Evolutionary conservation across 2,888 invertebrate species (phyloP), one percentile per base, ranked within the genome.

Genomic region (Phrixothrix hirtus): DNA sequence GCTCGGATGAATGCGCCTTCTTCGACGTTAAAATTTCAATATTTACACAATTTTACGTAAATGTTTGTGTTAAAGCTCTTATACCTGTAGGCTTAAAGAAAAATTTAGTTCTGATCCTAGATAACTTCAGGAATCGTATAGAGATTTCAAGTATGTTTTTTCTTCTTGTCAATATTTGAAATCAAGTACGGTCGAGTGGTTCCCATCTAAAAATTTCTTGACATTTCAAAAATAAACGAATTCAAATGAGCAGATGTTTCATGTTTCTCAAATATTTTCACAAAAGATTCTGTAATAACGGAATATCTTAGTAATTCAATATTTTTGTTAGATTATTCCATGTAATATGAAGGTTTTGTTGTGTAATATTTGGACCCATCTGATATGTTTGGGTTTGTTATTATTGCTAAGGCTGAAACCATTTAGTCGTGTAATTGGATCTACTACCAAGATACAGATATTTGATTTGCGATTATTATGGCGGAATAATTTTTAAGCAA

Each of bases 161-260:
- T 49, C 31, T 39, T 21, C 50, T 50, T 55, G 55, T 55, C 55
- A 48, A 46, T 50, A 55, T 55, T 50, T 44, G 50, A 50, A 57
- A 57, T 57, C 57, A 57, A 57, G 57, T 57, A 46, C 50, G 54
- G 49, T 54, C 50, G 53, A 57, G 53, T 54, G 50, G 47, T 30
- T 42, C 43, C 14, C 27, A 39, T 44, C 47, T 50, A 44, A 43
- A 44, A 54, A 45, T 49, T 57, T 55, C 46, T 48, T 54, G 57
- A 57, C 57, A 54, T 54, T 54, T 54, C 36, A 16, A 46, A 54
- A 54, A 48, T 43, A 55, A 49, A 47, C 48, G 42, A 32, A 50
- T 46, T 53, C 38, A 48, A 53, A 48, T 53, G 37, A 48, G 48
- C 53, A 53, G 53, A 53, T 53, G 53, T 53, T 53, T 48, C 35